Percentiles rank a stretch among this genome's conserved stretches.
Evolutionary conservation across 1,140 invertebrate genomes (phyloP).

Genomic region (Aporrectodea caliginosa): DNA sequence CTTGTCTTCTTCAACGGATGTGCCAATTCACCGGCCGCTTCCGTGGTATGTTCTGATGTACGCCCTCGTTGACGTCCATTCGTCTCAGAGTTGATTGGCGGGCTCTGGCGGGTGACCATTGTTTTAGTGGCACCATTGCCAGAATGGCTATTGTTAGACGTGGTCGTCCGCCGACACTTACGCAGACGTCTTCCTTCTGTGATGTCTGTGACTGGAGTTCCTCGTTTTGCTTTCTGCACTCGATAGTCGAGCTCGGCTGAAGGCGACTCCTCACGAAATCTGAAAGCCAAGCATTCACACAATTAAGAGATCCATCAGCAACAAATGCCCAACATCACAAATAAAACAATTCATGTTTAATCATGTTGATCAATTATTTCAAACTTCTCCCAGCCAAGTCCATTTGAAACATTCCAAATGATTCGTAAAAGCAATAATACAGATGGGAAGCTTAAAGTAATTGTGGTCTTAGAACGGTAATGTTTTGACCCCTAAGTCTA

Average conservation of each 20-base stretch:
- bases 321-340: too few species aligned
- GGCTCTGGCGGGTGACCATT: not conserved
- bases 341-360: too few species aligned
- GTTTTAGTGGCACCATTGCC: not conserved
- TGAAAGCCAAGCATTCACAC: too few species aligned
- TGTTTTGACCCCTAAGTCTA: too few species aligned
- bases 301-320: too few species aligned
- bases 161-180: slow-evolving; percentile 21
- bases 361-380: too few species aligned
- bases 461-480: too few species aligned
- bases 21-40: not conserved
- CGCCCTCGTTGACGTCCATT: not conserved
- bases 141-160: slow-evolving; percentile 3
- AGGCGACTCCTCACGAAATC: slow-evolving; percentile 89
- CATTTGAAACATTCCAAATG: too few species aligned
- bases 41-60: not conserved
- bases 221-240: slow-evolving; percentile 67
- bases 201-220: not conserved
- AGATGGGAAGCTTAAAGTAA: too few species aligned
- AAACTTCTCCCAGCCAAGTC: too few species aligned
- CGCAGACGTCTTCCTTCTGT: slow-evolving; percentile 10
- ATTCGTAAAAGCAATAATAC: too few species aligned
- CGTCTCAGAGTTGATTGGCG: not conserved
- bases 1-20: not conserved
- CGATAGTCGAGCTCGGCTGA: slow-evolving; percentile 89